Evolutionary conservation across 2,888 invertebrate species (phyloP).

Genomic region (Argyresthia goedartella): DNA sequence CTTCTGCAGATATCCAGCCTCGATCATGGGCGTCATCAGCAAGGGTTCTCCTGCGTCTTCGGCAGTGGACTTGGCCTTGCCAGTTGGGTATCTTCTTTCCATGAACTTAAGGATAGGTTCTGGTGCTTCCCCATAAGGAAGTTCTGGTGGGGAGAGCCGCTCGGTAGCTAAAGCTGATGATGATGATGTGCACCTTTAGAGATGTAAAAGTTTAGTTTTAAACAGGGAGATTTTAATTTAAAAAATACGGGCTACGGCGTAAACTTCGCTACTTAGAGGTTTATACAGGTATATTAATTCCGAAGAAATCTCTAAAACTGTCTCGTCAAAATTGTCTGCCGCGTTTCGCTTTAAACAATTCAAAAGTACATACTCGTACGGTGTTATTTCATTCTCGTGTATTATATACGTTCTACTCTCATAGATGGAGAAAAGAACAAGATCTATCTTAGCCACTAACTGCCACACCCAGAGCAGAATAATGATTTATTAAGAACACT

Average conservation of each 20-base stretch:
- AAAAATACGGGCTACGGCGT: background rate
- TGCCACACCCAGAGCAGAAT: no score
- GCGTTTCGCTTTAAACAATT: no score
- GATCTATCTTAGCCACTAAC: no score
- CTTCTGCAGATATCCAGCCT: constrained; percentile 58
- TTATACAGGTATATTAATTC: background rate
- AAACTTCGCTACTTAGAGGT: no score
- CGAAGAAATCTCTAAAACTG: background rate
- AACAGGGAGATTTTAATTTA: background rate
- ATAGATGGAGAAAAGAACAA: no score
- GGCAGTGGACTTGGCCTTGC: constrained; percentile 24
- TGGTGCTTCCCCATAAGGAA: constrained; percentile 56
- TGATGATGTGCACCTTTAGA: background rate
- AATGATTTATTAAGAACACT: no score
- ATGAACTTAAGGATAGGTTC: constrained; percentile 55
- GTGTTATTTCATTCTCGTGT: no score
- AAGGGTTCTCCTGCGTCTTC: constrained; percentile 61
- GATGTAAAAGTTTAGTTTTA: background rate
- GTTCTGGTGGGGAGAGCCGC: constrained; percentile 36
- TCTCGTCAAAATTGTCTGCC: no score
- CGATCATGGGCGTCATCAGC: constrained; percentile 67
- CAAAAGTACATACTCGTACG: no score
- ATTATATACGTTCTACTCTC: no score
- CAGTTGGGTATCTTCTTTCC: constrained; percentile 44
- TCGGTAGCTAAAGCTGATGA: constrained; percentile 21